Base-by-base conservation (phyloP, 2,888 invertebrate species). In the Diplazon laetatorius region DNA sequence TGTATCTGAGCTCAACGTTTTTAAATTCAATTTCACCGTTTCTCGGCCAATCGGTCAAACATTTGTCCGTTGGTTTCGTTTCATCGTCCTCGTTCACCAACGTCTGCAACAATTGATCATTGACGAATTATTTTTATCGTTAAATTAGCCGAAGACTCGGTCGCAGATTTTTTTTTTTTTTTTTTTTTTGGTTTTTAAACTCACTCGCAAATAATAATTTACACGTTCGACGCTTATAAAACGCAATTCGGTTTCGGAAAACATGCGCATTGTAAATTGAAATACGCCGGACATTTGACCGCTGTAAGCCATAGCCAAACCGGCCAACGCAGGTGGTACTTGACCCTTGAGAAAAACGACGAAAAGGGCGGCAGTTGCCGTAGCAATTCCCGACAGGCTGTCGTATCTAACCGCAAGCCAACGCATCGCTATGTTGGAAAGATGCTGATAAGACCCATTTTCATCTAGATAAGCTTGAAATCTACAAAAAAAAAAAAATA, bases 271-370 rank as follows among this genome's bases (percentile, higher is more conserved):
- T 1, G 93, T 92, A 77, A 91, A 93, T 85, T 93, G 93, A 82
- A 94, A 92, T 30, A 93, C 90, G n/a, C 93, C 93, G 42, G 92
- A 92, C 82, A 93, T 91, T 91, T 94, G 92, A 8, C 93, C 91
- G 22, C 94, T 92, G 82, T 93, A 94, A 0, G 93, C 91, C 79
- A 95, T 88, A 0, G 94, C 94, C 76, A 95, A 91, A 5, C 94
- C 94, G 18, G 94, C 93, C 72, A 93, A 91, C 0, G 93, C 92
- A 0, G 94, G 92, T 1, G 91, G 85, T 69, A 92, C 89, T 42
- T 88, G 82, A 14, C 91, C 90, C 73, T 89, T 91, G 0, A 93
- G 87, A 8, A 91, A 82, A 25, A 94, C 91, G 10, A 93, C 91
- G 18, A 93, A 87, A n/a, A 92, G 82, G 3, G 93, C 91, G 5